Evolutionary conservation across 92 coral and sea anemone species (phyloP).

Genomic region (Epizoanthus scotinus): DNA sequence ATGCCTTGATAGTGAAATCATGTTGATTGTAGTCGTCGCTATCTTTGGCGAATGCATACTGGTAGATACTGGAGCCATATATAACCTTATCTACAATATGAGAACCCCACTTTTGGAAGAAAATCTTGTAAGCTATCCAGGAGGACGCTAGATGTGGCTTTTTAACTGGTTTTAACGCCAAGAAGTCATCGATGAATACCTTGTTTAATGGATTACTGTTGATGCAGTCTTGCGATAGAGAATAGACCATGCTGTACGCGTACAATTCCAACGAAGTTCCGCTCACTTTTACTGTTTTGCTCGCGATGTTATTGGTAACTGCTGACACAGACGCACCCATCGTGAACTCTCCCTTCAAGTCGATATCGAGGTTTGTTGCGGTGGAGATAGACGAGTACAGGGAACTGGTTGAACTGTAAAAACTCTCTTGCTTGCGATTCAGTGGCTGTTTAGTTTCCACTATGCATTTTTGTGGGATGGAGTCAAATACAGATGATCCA

Average conservation of each 20-base stretch:
- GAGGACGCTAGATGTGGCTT: conserved; percentile 17
- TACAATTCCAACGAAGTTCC: conserved; percentile 4
- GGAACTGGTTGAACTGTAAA: not conserved
- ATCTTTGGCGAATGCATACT: conserved; percentile 23
- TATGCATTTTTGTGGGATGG: not conserved
- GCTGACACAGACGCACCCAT: conserved; percentile 21
- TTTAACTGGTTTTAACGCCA: conserved; percentile 8
- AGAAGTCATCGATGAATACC: conserved; percentile 31
- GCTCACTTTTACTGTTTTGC: not conserved
- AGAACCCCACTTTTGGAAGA: conserved; percentile 53
- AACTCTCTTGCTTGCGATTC: not conserved
- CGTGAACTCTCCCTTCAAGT: conserved; percentile 7
- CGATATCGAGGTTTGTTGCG: not conserved
- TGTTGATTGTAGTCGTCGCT: not conserved
- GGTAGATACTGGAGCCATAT: conserved; percentile 51
- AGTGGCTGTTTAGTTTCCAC: not conserved
- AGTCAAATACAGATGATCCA: conserved; percentile 37
- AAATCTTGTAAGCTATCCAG: conserved; percentile 42
- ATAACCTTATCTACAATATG: conserved; percentile 44
- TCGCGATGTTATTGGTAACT: not conserved
- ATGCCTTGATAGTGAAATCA: not conserved
- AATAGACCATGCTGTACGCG: not conserved
- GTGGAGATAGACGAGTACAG: conserved; percentile 13
- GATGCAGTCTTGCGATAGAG: conserved; percentile 18
- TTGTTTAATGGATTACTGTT: not conserved